Percentiles rank a stretch among this genome's conserved stretches.
Evolutionary conservation across 2,888 invertebrate species (phyloP).

Genomic region (Doris montereyensis): DNA sequence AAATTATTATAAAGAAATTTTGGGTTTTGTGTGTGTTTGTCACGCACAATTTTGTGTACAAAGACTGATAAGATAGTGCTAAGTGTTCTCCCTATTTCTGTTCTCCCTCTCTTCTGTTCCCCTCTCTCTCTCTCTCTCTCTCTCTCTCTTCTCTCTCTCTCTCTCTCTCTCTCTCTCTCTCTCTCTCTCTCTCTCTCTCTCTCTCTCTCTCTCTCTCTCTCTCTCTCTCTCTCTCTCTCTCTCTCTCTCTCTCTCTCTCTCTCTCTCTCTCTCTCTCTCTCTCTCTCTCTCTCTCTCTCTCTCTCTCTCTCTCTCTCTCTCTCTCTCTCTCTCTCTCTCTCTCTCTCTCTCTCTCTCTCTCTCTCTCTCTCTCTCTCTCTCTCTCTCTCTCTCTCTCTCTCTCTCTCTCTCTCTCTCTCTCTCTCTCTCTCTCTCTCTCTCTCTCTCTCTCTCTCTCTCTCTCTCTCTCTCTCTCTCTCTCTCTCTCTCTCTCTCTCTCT

Average conservation of each 20-base stretch:
- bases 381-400: not conserved
- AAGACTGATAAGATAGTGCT: no score
- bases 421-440: not conserved
- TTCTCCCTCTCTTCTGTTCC: no score
- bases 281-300: not conserved
- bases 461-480: not conserved
- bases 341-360: slow-evolving; percentile 6
- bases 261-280: slow-evolving; percentile 7
- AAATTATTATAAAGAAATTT: no score
- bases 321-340: slow-evolving; percentile 13
- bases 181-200: no score
- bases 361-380: not conserved
- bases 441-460: not conserved
- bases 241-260: slow-evolving; percentile 33
- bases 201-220: no score
- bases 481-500: not conserved
- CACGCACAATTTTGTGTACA: no score
- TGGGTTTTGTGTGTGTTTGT: no score
- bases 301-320: slow-evolving; percentile 4
- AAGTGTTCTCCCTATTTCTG: no score
- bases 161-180: no score
- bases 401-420: not conserved
- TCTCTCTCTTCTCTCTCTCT: no score
- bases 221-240: no score
- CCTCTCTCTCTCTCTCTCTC: no score